A percentile compares a stretch with the other conserved stretches of the same genome.
Conservation (phyloP, 2,113 vertebrate species). For the Grammomys surdaster region DNA sequence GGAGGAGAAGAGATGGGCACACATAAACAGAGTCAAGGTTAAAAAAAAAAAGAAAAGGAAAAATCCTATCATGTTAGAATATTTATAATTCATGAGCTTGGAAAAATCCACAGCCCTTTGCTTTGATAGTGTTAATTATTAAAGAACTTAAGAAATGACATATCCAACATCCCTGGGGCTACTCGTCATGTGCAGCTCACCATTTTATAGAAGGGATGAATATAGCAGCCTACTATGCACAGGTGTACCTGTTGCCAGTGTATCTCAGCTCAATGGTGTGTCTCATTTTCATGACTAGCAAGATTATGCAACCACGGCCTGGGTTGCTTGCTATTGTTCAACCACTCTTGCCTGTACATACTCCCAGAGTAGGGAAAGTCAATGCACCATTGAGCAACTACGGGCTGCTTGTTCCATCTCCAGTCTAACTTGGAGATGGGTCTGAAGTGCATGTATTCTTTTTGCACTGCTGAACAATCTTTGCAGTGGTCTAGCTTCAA, state of each 20-base stretch:
- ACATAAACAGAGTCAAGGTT: constrained; percentile 80
- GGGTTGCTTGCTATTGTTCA: not conserved
- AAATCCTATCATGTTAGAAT: constrained; percentile 72
- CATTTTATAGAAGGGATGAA: not conserved
- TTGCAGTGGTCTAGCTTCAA: not conserved
- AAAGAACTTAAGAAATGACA: not conserved
- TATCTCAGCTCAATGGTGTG: not conserved
- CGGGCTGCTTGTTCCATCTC: not conserved
- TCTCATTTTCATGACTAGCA: not conserved
- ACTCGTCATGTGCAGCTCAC: not conserved
- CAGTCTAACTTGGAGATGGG: not conserved
- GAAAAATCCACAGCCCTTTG: constrained; percentile 52
- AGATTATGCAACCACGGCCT: too few species aligned
- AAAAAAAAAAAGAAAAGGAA: constrained; percentile 70
- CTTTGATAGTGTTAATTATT: constrained; percentile 42
- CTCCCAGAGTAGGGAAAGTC: not conserved
- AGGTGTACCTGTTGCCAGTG: not conserved
- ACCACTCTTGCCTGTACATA: not conserved
- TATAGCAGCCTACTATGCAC: not conserved
- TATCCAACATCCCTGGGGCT: not conserved
- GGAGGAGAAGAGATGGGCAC: constrained; percentile 20
- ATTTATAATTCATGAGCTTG: constrained; percentile 79
- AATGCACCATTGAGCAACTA: not conserved
- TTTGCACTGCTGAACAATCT: not conserved
- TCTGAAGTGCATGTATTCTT: not conserved